Evolutionary conservation across 2,113 vertebrate genomes (phyloP).

Genomic region (Brachyistius frenatus): DNA sequence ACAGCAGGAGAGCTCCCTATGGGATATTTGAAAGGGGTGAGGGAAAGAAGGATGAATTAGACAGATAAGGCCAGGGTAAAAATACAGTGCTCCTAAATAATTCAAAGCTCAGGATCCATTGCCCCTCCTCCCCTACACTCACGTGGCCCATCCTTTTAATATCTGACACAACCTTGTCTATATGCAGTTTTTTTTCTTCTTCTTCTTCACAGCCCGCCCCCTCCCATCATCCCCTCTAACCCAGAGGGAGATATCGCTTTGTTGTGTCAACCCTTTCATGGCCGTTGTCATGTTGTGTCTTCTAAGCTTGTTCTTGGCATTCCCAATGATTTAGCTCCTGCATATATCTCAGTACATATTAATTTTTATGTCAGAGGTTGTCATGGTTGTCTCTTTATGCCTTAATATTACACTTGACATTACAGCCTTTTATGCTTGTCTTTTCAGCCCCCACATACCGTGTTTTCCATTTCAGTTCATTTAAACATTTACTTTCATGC

Average conservation of each 20-base stretch:
- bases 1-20: slow-evolving; percentile 61
- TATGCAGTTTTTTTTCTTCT: slow-evolving; percentile 56
- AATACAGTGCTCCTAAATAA: slow-evolving; percentile 76
- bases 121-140: slow-evolving; percentile 29
- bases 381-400: slow-evolving; percentile 58
- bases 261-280: slow-evolving; percentile 72
- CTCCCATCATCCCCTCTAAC: slow-evolving; percentile 60
- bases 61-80: slow-evolving; percentile 52
- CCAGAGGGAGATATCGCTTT: slow-evolving; percentile 62
- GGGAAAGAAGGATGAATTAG: slow-evolving; percentile 63
- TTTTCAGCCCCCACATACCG: slow-evolving; percentile 40
- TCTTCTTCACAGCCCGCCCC: slow-evolving; percentile 32
- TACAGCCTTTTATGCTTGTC: slow-evolving; percentile 54
- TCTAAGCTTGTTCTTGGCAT: slow-evolving; percentile 35
- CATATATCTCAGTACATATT: slow-evolving; percentile 24
- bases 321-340: slow-evolving; percentile 48
- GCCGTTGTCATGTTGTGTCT: slow-evolving; percentile 56
- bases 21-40: slow-evolving; percentile 64
- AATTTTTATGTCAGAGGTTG: slow-evolving; percentile 43
- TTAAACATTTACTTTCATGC: slow-evolving; percentile 59
- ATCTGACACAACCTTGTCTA: slow-evolving; percentile 61
- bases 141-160: slow-evolving; percentile 45
- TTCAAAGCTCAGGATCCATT: slow-evolving; percentile 61
- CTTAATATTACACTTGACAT: slow-evolving; percentile 60
- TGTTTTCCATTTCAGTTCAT: slow-evolving; percentile 54